phyloP scores from a whole-genome alignment of 2,888 invertebrate species.

The Apodemia hepburni region DNA sequence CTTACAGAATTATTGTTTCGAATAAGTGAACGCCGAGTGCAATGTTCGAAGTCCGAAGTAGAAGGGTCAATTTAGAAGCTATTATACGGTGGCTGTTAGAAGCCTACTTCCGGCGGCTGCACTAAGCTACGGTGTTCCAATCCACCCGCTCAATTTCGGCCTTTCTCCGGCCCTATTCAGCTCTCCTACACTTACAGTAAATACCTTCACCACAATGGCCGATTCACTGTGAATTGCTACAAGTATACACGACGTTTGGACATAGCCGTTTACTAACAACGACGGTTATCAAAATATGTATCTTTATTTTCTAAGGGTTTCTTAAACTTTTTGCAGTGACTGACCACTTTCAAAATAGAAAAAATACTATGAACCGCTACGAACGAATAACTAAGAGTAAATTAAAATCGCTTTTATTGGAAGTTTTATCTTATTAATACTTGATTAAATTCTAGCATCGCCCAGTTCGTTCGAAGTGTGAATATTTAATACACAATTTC shows the following conservation, averaged over 20 bases:
- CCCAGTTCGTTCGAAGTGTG: too few species aligned
- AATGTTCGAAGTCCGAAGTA: slow-evolving; percentile 47
- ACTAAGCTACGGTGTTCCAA: slow-evolving; percentile 73
- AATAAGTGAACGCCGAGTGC: slow-evolving; percentile 34
- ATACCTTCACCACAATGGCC: slow-evolving; percentile 43
- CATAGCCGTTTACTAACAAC: slow-evolving; percentile 2
- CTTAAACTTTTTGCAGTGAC: too few species aligned
- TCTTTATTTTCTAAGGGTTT: too few species aligned
- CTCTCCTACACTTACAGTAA: slow-evolving; percentile 43
- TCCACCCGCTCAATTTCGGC: slow-evolving; percentile 70
- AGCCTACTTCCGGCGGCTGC: slow-evolving; percentile 77
- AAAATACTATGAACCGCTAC: too few species aligned
- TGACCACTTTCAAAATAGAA: too few species aligned
- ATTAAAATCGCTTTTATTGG: too few species aligned
- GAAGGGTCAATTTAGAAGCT: slow-evolving; percentile 68
- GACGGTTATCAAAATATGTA: background rate
- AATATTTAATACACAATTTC: too few species aligned
- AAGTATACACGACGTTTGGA: slow-evolving; percentile 7
- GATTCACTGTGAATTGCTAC: slow-evolving; percentile 23
- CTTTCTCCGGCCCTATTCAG: slow-evolving; percentile 63
- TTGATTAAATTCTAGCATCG: too few species aligned
- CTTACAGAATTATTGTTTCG: slow-evolving; percentile 42
- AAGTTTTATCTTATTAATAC: too few species aligned
- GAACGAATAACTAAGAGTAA: too few species aligned
- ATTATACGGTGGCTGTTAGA: slow-evolving; percentile 75